These are phyloP conservation scores for Lagopus muta DNA, from an alignment of 2,113 vertebrate species.

Conservation along the genomic window DNA sequence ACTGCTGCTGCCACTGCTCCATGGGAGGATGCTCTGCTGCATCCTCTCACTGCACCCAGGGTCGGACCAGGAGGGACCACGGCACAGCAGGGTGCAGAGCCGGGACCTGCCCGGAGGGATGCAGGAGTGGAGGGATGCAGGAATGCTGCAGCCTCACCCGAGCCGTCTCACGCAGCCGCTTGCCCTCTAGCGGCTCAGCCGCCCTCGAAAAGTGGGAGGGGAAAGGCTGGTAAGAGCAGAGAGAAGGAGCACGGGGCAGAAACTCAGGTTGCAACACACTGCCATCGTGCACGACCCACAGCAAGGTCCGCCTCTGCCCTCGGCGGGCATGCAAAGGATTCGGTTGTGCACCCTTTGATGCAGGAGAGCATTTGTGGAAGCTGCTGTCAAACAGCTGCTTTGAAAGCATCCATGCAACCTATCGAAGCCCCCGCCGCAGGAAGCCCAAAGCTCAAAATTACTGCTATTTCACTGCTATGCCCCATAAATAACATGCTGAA, in stretches of 20 bases:
- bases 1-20: background rate
- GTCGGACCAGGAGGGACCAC: accelerated
- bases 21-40: accelerated
- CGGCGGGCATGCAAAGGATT: accelerated
- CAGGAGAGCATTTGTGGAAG: background rate
- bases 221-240: background rate
- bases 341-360: background rate
- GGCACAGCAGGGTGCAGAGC: accelerated
- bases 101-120: background rate
- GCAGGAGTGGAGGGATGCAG: background rate
- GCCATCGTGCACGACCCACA: background rate
- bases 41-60: accelerated
- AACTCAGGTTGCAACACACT: no score
- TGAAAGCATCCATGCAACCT: background rate
- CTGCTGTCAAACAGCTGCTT: background rate
- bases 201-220: background rate
- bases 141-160: background rate
- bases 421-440: background rate
- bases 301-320: background rate
- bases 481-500: background rate
- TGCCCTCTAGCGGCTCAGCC: conserved; percentile 70
- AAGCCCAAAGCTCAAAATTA: background rate
- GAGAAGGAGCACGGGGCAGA: background rate
- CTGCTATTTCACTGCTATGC: background rate
- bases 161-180: conserved; percentile 36